Evolutionary conservation across 1,140 invertebrate genomes (phyloP), one percentile per base, ranked within the genome.

Genomic region (Reticulitermes speratus): DNA sequence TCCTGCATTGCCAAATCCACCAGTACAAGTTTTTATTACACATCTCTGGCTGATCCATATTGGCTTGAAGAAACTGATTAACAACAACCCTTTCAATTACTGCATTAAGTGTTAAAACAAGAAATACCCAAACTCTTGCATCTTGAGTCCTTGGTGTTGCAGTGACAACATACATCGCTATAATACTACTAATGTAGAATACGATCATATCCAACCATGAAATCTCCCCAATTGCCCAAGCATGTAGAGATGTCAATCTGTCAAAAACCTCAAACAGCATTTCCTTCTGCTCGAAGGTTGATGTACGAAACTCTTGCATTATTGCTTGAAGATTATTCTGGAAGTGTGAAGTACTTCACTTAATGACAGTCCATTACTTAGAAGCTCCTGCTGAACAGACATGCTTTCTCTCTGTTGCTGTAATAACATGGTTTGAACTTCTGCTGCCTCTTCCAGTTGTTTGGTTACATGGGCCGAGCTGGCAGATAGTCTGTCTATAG

Each of bases 221-320:
- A 85, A 94, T 92, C 91, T 94, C 94, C 23, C 90, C 91, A 55
- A 92, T 88, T 87, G 92, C 90, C 93, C 93, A 89, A 90, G 89
- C 90, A 89, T 94, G 93, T 85, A 94, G 91, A 52, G 90, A 90
- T 16, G 89, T 88, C 55, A 94, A 88, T 83, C 93, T 91, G 32
- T 93, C 92, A 89, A 94, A 94, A 69, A 94, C 92, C 88, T 94
- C 92, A 88, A 91, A 90, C 19, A 94, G 91, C 23, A 94, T 87
- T 86, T 91, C 87, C 59, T 90, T 90, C 86, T 94, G 94, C 88
- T 94, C 92, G 84, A 90, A 89, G 0, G 93, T 93, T 12, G 92
- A 90, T 88, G 91, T 90, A 91, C 89, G 90, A 86, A 94, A 94
- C 87, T 93, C 93, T 14, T 90, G 88, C 48, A 94, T 91, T 88